These are phyloP conservation scores for Eubasilissa splendida DNA, from an alignment of 2,888 invertebrate genomes.

Conservation along the genomic window DNA sequence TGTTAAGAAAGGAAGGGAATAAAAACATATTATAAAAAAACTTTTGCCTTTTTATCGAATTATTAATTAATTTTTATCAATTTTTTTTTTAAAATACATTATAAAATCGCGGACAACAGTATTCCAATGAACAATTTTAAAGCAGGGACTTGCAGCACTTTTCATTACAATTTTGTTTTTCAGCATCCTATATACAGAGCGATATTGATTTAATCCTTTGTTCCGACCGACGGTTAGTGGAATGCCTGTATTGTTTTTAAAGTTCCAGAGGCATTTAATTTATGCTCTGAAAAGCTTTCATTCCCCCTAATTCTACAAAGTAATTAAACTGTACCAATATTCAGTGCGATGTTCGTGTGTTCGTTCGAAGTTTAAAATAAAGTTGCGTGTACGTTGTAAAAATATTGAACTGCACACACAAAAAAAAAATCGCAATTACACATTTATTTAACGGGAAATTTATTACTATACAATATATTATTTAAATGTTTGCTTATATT, in stretches of 20 bases:
- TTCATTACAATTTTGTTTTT: not conserved
- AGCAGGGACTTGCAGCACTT: not conserved
- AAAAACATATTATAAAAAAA: too few relatives aligned
- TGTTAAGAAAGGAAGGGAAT: too few relatives aligned
- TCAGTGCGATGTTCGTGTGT: slow-evolving; percentile 9
- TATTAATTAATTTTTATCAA: too few relatives aligned
- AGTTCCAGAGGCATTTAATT: slow-evolving; percentile 22
- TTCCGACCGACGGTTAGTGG: slow-evolving; percentile 27
- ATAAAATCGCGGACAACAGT: not conserved
- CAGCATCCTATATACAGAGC: not conserved
- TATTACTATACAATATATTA: too few relatives aligned
- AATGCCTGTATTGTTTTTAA: slow-evolving; percentile 35
- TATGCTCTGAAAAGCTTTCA: slow-evolving; percentile 24
- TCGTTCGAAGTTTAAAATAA: slow-evolving; percentile 14
- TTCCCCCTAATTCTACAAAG: slow-evolving; percentile 29
- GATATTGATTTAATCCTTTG: slow-evolving; percentile 35
- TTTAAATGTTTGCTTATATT: too few relatives aligned
- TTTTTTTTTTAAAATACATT: not conserved
- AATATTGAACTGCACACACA: too few relatives aligned
- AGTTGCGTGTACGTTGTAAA: too few relatives aligned
- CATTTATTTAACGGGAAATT: too few relatives aligned
- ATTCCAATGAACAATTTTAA: not conserved
- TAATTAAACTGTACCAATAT: slow-evolving; percentile 29
- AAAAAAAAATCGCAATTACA: too few relatives aligned
- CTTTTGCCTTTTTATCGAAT: too few relatives aligned